Base-by-base conservation (phyloP, 1,140 invertebrate species). In the Stenopsyche tienmushanensis region DNA sequence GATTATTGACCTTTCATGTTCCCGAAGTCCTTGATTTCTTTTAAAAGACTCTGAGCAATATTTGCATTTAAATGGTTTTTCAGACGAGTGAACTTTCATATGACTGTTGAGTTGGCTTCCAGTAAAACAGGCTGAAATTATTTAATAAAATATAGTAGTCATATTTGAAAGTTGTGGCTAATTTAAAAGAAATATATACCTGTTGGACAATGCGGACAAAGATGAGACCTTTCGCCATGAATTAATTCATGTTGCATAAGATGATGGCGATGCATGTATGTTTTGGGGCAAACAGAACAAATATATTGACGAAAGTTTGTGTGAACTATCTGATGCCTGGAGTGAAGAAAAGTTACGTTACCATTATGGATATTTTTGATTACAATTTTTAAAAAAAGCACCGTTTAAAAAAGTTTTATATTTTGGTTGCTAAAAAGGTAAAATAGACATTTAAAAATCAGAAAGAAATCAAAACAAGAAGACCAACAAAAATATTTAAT, bases 201-300 rank as follows among this genome's bases (percentile, higher is more conserved):
- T 25, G 21, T 60, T 7, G 57, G 57, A 60, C 57, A 60, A 13
- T 60, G 21, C 1, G 57, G 57, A 44, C 57, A 60, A 23, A 25
- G 10, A 60, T 45, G 41, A 2, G n/a, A 45, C 13, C 41, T 17
- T 10, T 60, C 41, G 1, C 57, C 57, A 17, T 60, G 57, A 1
- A 45, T 45, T 13, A 60, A 15, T 23, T 60, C 57, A 44, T 60
- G 57, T 23, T 60, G 57, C 20, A 60, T 13, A 10, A 60, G 34
- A 26, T 60, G 57, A 23, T 60, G 57, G 18, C 41, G 34, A 17
- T 60, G 57, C 41, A 45, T 60, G n/a, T 45, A 60, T n/a, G 57
- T 13, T 23, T 60, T 60, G 41, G 39, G 21, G 25, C 57, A 60
- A 18, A 23, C 17, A 3, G 39, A 15, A 44, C 57, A 60, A 21